A percentile compares a stretch with the other conserved stretches of the same genome.
Conservation (phyloP, 1,140 invertebrate genomes). For the Orussus abietinus region DNA sequence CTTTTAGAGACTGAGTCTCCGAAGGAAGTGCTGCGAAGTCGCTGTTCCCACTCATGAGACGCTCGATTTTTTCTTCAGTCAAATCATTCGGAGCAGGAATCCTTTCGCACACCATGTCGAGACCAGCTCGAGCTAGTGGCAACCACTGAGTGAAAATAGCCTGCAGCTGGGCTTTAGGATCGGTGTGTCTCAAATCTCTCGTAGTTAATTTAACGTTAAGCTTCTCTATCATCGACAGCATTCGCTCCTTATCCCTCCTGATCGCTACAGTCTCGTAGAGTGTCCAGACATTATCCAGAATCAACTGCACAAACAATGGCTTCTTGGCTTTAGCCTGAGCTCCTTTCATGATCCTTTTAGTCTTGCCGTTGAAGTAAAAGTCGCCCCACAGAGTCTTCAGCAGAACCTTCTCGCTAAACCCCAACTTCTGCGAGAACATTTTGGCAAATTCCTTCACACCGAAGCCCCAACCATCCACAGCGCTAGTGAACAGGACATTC, state of each 20-base stretch:
- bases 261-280: slow-evolving; percentile 81
- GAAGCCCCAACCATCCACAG: slow-evolving; percentile 97
- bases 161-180: slow-evolving; percentile 74
- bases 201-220: slow-evolving; percentile 74
- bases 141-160: slow-evolving; percentile 86
- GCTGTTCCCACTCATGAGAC: slow-evolving; percentile 54
- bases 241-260: slow-evolving; percentile 77
- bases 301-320: slow-evolving; percentile 92
- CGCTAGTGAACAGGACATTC: slow-evolving; percentile 96
- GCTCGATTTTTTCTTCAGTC: slow-evolving; percentile 67
- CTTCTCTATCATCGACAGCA: slow-evolving; percentile 76
- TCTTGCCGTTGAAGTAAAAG: slow-evolving; percentile 86
- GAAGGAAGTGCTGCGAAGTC: slow-evolving; percentile 67
- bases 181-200: slow-evolving; percentile 75
- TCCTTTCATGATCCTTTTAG: slow-evolving; percentile 82
- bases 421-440: slow-evolving; percentile 79
- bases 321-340: slow-evolving; percentile 94
- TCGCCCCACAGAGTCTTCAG: slow-evolving; percentile 91
- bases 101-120: slow-evolving; percentile 76
- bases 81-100: slow-evolving; percentile 79
- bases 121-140: slow-evolving; percentile 74
- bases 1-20: slow-evolving; percentile 71
- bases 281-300: slow-evolving; percentile 91
- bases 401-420: slow-evolving; percentile 61
- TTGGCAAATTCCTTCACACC: slow-evolving; percentile 81